phyloP scores from a whole-genome alignment of 2,888 invertebrate genomes.

The Dicyrtomina minuta region DNA sequence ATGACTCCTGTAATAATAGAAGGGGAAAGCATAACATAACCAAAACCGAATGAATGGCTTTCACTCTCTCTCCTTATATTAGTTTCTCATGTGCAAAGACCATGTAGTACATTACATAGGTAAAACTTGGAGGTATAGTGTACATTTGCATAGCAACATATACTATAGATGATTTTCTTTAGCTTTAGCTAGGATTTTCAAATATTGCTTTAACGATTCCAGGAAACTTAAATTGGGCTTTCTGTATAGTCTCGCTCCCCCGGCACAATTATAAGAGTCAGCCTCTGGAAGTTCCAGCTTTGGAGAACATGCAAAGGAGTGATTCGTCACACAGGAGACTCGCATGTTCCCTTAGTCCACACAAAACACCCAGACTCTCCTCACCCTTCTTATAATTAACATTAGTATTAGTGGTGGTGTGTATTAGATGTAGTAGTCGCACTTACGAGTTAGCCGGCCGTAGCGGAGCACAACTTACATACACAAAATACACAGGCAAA shows the following conservation, averaged over 20 bases:
- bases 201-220: constrained; percentile 18
- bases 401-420: too few species aligned
- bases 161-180: neutral
- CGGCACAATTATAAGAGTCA: constrained; percentile 16
- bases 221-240: constrained; percentile 18
- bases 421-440: too few species aligned
- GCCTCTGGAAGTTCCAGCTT: neutral
- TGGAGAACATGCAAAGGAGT: constrained; percentile 22
- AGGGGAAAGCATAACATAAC: too few species aligned
- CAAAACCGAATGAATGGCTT: neutral
- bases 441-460: too few species aligned
- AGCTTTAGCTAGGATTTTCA: neutral
- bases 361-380: neutral
- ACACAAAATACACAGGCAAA: neutral
- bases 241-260: neutral
- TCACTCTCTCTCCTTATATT: neutral
- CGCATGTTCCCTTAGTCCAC: constrained; percentile 14
- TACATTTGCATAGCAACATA: neutral
- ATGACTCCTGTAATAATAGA: neutral
- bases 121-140: neutral
- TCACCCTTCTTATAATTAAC: neutral
- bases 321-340: constrained; percentile 24
- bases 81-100: neutral
- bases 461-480: too few species aligned
- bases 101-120: too few species aligned